These are phyloP conservation scores for Lasius fuliginosus DNA, from an alignment of 2,888 invertebrate genomes.

Conservation along the genomic window DNA sequence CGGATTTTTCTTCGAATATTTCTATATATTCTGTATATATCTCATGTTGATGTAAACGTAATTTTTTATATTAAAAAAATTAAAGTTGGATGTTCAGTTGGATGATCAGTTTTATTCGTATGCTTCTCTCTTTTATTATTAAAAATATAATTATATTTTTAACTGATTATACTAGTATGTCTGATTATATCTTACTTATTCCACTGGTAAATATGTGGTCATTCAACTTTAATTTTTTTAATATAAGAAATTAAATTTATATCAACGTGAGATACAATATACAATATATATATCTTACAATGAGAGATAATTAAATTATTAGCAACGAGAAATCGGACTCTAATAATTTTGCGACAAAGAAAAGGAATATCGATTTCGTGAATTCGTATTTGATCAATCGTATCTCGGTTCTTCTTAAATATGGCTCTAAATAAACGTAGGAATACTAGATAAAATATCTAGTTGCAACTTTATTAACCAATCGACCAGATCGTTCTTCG, in stretches of 20 bases:
- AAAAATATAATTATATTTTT: neutral
- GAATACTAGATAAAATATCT: neutral
- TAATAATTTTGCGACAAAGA: neutral
- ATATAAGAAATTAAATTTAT: too few species aligned
- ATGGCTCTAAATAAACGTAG: neutral
- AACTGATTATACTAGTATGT: too few species aligned
- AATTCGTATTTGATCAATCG: neutral
- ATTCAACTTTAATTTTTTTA: too few species aligned
- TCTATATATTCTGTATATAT: neutral
- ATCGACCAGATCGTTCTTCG: constrained; percentile 1
- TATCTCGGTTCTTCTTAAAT: neutral
- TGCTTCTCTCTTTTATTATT: neutral
- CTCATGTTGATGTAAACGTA: neutral
- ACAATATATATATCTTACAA: neutral
- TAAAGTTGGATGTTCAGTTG: neutral
- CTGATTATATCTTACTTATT: too few species aligned
- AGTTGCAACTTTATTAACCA: constrained; percentile 27
- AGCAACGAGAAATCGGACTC: neutral
- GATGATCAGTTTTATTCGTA: neutral
- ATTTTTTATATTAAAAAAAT: constrained; percentile 7
- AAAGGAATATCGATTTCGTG: neutral
- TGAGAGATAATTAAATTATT: neutral
- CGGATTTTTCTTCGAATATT: constrained; percentile 18
- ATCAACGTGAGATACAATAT: neutral
- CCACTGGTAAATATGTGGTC: too few species aligned